Evolutionary conservation across 2,888 invertebrate genomes (phyloP), one percentile per base, ranked within the genome.

Genomic region (Tetragonisca angustula): DNA sequence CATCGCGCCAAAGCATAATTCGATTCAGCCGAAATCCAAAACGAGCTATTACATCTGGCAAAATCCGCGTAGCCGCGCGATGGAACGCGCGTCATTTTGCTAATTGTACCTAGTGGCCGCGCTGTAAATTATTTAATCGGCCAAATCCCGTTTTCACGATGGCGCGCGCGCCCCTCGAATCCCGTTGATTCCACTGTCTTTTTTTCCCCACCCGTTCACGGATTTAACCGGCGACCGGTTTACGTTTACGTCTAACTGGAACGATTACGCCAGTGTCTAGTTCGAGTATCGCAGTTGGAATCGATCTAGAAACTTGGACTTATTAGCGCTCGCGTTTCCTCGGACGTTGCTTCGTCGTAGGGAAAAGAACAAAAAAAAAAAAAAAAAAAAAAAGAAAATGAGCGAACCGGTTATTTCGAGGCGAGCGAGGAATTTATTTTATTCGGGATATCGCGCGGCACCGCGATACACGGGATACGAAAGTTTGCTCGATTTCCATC

Each of bases 71-170:
- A 72, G 65, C 50, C 15, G 27, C 19, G 15, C 71, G 68, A 65
- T 65, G 52, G 65, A 52, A 64, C 81, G 74, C 74, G 65, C 78
- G 80, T 84, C 76, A 88, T 88, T 84, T 82, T 59, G 79, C 67
- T 88, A 88, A 88, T 86, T 86, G 79, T 76, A 79, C 62, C 59
- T 73, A 69, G 27, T 64, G 69, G 65, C 27, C 52, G 72, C 43
- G 68, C 69, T 59, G 61, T 78, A 78, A 87, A 81, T 78, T 82
- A 84, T 88, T 80, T 88, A 88, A 88, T 86, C 82, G 82, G 64
- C 0, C 50, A 59, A 85, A 76, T 81, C 78, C 76, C 74, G 62
- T 69, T 86, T 86, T 86, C 67, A 54, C 67, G 36, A n/a, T n/a
- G n/a, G 0, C 36, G 50, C n/a, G 50, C 54, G 36, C 32, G 56